Evolutionary conservation across 2,113 vertebrate species (phyloP), one percentile per base, ranked within the genome.

Genomic region (Bubo bubo): DNA sequence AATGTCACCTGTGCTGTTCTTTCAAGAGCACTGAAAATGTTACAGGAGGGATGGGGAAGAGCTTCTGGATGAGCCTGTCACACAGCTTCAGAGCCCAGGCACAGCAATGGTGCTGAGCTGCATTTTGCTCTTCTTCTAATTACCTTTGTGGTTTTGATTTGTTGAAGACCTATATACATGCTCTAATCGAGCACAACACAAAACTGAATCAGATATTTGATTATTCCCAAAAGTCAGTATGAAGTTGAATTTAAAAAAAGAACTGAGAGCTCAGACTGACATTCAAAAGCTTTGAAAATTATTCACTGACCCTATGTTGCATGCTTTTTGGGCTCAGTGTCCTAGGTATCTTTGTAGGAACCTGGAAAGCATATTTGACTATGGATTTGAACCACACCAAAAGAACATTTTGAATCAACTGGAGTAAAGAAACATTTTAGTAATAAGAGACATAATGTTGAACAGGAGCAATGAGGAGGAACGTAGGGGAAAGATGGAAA

Each of bases 11-110:
- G 18, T 11, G 5, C 22, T 74, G 13, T 41, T 50, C 77, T 45
- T 70, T n/a, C 59, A 59, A 83, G 45, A 83, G 10, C 53, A 45
- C 53, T n/a, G 45, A 45, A 67, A 86, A 70, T 10, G 5, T 41
- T 62, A 41, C 0, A 0, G 53, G 71, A 8, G 8, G 58, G 12
- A 27, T 49, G 8, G 15, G 6, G 5, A 92, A 76, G 22, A 24
- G 19, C 15, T 45, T 56, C 49, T 80, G 62, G 12, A 30, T 55
- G 20, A 8, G 4, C 8, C 10, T 64, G 17, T 32, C 64, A 59
- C 28, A 47, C 19, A 74, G 59, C n/a, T 53, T 23, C 56, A 47
- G 28, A 47, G 19, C 14, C 37, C 0, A 1, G 27, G 56, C 32
- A 72, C 24, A 13, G 23, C 52, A 55, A 8, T 9, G 37, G 18